phyloP scores from a whole-genome alignment of 2,888 invertebrate species.

The Caradrina clavipalpis region DNA sequence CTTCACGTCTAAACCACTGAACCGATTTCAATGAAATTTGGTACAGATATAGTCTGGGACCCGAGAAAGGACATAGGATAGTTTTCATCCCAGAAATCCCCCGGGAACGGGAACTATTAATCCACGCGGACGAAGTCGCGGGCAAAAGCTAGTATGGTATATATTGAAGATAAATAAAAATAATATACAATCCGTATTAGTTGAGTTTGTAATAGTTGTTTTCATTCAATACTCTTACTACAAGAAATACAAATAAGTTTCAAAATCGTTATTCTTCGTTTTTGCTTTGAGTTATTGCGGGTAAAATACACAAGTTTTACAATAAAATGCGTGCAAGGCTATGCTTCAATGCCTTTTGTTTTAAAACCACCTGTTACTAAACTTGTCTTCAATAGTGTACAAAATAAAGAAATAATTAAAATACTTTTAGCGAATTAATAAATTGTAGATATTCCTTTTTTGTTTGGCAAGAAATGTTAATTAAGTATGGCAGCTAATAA shows the following conservation, averaged over 20 bases:
- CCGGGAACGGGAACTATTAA: no score
- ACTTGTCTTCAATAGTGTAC: not conserved
- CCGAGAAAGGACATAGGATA: no score
- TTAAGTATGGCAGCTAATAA: not conserved
- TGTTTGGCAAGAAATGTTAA: no score
- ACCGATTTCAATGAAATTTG: no score
- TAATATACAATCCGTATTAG: no score
- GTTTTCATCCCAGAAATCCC: no score
- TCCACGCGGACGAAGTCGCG: no score
- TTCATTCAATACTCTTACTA: not conserved
- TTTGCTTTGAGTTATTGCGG: not conserved
- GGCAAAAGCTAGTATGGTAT: no score
- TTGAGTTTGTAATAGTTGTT: not conserved
- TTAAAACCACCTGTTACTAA: conserved; percentile 28
- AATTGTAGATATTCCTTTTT: not conserved
- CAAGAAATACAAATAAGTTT: not conserved
- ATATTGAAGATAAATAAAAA: no score
- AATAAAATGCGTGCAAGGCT: conserved; percentile 26
- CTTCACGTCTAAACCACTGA: no score
- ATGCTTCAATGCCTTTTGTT: conserved; percentile 25
- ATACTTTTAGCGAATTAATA: not conserved
- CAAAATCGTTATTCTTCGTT: not conserved
- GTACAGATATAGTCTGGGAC: no score
- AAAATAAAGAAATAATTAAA: not conserved
- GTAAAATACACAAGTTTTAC: not conserved